Base-by-base conservation (phyloP, 64 coral and sea anemone species). In the Pocillopora verrucosa region DNA sequence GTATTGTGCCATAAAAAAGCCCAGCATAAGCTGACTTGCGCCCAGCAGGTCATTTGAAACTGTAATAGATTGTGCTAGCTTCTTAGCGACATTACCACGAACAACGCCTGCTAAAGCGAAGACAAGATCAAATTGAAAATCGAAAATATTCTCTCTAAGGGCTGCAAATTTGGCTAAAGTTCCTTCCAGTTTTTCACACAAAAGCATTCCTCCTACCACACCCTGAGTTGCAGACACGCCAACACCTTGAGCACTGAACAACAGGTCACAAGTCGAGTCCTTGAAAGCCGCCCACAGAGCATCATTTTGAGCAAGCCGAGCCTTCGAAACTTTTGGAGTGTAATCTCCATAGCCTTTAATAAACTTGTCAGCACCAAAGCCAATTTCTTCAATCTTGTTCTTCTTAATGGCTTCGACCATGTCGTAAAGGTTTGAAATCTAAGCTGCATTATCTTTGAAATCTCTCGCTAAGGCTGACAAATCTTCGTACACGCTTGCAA, bases 71-170 rank as follows among this genome's bases (percentile, higher is more conserved):
- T 77, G 24, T 9, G 64, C 19, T 73, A 90, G 73, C 67, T 90
- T 81, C 17, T 30, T 56, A 0, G 88, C 88, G 35, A 90, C 79
- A 1, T 68, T 20, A 10, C 90, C 90, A 35, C 90, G 80, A 9
- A 92, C 34, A 41, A 92, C 90, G 19, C 59, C 30, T 11, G 90
- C 75, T 19, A 92, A 7, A 9, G 90, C 75, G 38, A 86, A 82
- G 6, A 86, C 80, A 58, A 92, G 63, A 2, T 92, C 81, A 86
- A 92, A 92, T 51, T 92, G 90, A 57, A 92, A 92, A 70, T 92
- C 90, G 41, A 92, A 86, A 51, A 92, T 86, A 34, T 92, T 64
- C 17, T 92, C 90, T 86, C 90, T 56, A 7, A 92, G 73, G 16
- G 90, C 25, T 9, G 38, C 72, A 77, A 86, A 92, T 58, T 92